phyloP scores from a whole-genome alignment of 2,797 vertebrate genomes.

The Peromyscus aztecus region DNA sequence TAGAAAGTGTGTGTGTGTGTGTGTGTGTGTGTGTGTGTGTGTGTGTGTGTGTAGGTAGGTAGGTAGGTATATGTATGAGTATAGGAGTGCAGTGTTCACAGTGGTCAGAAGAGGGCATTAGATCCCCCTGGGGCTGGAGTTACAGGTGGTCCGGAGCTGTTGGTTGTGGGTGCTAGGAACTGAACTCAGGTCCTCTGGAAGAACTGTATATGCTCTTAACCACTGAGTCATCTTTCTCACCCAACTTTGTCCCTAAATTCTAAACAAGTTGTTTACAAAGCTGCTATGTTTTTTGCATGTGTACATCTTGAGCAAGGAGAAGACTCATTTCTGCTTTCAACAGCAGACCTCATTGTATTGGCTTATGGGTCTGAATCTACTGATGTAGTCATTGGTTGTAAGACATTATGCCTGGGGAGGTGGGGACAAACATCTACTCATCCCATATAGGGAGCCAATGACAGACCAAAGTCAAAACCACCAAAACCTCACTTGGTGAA shows the following conservation, averaged over 20 bases:
- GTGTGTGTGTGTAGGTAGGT: too few relatives aligned
- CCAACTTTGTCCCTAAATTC: slow-evolving; percentile 16
- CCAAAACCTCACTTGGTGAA: background rate
- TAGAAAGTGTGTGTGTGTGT: background rate
- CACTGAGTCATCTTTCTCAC: background rate
- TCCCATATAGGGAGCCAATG: background rate
- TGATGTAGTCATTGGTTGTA: background rate
- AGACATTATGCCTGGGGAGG: background rate
- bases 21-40: too few relatives aligned
- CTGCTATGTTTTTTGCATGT: background rate
- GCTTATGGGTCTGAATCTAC: background rate
- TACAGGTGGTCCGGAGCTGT: background rate
- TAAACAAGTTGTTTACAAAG: background rate
- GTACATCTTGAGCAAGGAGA: background rate
- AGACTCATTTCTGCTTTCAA: background rate
- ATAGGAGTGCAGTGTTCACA: background rate
- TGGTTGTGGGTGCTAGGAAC: background rate
- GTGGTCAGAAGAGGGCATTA: background rate
- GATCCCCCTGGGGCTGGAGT: background rate
- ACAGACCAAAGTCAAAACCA: background rate
- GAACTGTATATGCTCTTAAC: background rate
- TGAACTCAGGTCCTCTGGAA: background rate
- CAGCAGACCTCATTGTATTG: background rate
- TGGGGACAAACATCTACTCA: background rate
- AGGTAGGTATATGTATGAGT: background rate